Conservation (phyloP, 2,113 vertebrate genomes). For the Gambusia holbrooki region DNA sequence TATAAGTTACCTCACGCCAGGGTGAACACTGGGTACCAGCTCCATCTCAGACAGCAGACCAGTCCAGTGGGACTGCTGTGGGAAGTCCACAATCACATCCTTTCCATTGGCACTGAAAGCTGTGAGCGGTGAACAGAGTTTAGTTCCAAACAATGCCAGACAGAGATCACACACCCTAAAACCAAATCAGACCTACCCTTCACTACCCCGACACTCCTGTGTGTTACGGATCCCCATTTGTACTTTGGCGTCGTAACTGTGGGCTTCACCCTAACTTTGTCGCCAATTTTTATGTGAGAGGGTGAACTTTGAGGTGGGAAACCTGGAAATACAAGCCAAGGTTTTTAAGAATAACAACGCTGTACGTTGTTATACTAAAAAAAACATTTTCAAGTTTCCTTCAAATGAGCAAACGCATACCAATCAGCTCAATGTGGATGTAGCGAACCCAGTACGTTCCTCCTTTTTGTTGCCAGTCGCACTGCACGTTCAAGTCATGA, state of each 20-base stretch:
- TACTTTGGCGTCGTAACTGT: constrained; percentile 96
- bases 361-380: neutral
- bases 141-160: neutral
- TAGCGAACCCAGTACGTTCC: constrained; percentile 99
- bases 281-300: constrained; percentile 97
- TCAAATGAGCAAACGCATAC: constrained; percentile 69
- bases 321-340: constrained; percentile 72
- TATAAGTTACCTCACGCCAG: constrained; percentile 88
- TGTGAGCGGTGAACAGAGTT: constrained; percentile 48
- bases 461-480: constrained; percentile 98
- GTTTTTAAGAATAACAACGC: neutral
- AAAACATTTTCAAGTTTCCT: neutral
- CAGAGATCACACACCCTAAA: neutral
- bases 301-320: constrained; percentile 95
- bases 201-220: constrained; percentile 94
- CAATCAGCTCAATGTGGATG: constrained; percentile 94
- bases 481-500: constrained; percentile 97
- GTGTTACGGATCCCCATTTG: constrained; percentile 98
- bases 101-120: constrained; percentile 99
- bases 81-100: constrained; percentile 97
- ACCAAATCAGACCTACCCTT: constrained; percentile 83
- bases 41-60: constrained; percentile 98
- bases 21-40: constrained; percentile 94
- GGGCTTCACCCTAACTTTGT: constrained; percentile 96
- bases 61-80: constrained; percentile 98